Percentiles rank a stretch among this genome's conserved stretches.
phyloP scores from a whole-genome alignment of 2,797 vertebrate genomes.

The Cynodonichthys magdalenae region DNA sequence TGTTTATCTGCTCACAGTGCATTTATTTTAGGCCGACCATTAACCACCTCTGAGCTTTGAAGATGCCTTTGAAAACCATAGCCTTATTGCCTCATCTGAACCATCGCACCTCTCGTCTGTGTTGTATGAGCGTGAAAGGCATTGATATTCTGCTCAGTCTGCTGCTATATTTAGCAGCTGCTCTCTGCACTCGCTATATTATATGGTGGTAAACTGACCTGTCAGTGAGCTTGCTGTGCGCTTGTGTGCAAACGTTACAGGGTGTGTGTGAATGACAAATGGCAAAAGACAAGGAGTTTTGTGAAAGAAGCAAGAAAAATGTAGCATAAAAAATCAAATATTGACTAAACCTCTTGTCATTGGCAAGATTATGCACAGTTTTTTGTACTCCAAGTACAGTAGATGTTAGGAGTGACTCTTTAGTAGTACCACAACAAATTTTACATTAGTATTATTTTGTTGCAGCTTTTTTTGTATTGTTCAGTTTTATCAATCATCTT shows the following conservation, averaged over 20 bases:
- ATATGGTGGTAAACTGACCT: slow-evolving; percentile 59
- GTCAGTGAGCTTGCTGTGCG: slow-evolving; percentile 34
- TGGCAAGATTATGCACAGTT: no score
- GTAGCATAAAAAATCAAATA: no score
- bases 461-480: no score
- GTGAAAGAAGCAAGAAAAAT: no score
- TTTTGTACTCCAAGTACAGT: no score
- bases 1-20: not conserved
- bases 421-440: no score
- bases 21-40: slow-evolving; percentile 16
- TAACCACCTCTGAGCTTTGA: slow-evolving; percentile 13
- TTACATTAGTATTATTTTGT: no score
- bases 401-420: no score
- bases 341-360: no score
- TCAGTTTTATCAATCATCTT: no score
- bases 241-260: not conserved
- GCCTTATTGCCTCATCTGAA: slow-evolving; percentile 28
- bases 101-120: slow-evolving; percentile 1
- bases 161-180: slow-evolving; percentile 57
- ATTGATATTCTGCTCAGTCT: slow-evolving; percentile 57
- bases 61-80: slow-evolving; percentile 12
- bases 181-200: slow-evolving; percentile 41
- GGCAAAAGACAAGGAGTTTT: not conserved
- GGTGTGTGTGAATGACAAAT: slow-evolving; percentile 4
- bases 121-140: slow-evolving; percentile 43